These are phyloP conservation scores for Ephestia elutella DNA, from an alignment of 1,140 invertebrate genomes.

Conservation along the genomic window DNA sequence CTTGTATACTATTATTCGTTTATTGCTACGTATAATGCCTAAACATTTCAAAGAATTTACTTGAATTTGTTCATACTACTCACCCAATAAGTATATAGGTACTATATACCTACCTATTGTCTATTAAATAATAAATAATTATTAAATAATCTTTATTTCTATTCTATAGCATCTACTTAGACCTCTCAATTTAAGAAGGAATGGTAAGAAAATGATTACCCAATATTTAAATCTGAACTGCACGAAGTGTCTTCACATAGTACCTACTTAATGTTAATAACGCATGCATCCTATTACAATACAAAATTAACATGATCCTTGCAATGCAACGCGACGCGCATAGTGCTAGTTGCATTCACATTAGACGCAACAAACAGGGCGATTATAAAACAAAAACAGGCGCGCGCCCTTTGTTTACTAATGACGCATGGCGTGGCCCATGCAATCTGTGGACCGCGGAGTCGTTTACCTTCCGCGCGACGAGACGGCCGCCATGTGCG, in stretches of 20 bases:
- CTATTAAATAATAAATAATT: too few relatives aligned
- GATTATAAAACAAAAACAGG: conserved; percentile 55
- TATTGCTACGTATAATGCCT: too few relatives aligned
- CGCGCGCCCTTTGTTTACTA: conserved; percentile 69
- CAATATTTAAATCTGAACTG: too few relatives aligned
- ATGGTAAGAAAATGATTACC: too few relatives aligned
- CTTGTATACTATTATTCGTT: too few relatives aligned
- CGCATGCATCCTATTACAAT: conserved; percentile 9
- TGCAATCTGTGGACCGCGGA: conserved; percentile 57
- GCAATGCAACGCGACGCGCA: conserved; percentile 7
- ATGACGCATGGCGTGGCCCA: conserved; percentile 54
- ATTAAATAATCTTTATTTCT: too few relatives aligned
- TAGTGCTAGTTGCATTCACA: conserved; percentile 7
- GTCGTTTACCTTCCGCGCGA: conserved; percentile 69
- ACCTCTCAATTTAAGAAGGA: too few relatives aligned
- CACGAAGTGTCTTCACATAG: neutral
- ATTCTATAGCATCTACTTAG: too few relatives aligned
- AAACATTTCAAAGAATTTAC: too few relatives aligned
- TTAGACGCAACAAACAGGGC: neutral
- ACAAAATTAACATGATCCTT: conserved; percentile 3
- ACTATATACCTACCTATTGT: too few relatives aligned
- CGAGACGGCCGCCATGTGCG: conserved; percentile 68
- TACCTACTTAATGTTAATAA: neutral
- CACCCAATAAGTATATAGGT: too few relatives aligned
- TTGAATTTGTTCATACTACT: too few relatives aligned